phyloP scores from a whole-genome alignment of 2,113 vertebrate species.

The Stegostoma tigrinum region DNA sequence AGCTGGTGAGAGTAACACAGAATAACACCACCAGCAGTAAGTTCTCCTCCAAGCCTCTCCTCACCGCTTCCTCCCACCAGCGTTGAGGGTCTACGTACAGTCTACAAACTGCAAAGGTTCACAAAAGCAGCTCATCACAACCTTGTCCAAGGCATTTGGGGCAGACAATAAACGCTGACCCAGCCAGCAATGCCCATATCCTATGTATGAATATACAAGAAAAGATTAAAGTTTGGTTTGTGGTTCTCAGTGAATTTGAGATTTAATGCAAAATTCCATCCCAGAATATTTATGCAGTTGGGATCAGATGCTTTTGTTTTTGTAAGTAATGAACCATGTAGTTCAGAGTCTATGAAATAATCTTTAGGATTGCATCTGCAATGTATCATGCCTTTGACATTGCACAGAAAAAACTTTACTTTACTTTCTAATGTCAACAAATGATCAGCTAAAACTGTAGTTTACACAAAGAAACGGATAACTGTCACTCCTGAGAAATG shows the following conservation, averaged over 20 bases:
- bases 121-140: too few species aligned
- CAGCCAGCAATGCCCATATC: too few species aligned
- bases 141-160: too few species aligned
- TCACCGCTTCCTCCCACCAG: too few species aligned
- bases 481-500: not conserved
- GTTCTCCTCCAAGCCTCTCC: too few species aligned
- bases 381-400: not conserved
- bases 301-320: not conserved
- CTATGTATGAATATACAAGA: too few species aligned
- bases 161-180: too few species aligned
- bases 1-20: too few species aligned
- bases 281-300: not conserved
- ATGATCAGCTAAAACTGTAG: not conserved
- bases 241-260: not conserved
- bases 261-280: not conserved
- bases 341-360: not conserved
- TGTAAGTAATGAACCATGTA: not conserved
- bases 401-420: not conserved
- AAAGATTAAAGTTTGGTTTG: not conserved
- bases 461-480: not conserved
- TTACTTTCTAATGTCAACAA: constrained; percentile 7
- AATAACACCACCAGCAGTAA: too few species aligned
- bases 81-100: too few species aligned
- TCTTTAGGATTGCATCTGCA: not conserved
- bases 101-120: too few species aligned